Percentiles rank a stretch among this genome's conserved stretches.
These are phyloP conservation scores for Apistogramma diplotaenia DNA, from an alignment of 2,113 vertebrate species.

Conservation along the genomic window DNA sequence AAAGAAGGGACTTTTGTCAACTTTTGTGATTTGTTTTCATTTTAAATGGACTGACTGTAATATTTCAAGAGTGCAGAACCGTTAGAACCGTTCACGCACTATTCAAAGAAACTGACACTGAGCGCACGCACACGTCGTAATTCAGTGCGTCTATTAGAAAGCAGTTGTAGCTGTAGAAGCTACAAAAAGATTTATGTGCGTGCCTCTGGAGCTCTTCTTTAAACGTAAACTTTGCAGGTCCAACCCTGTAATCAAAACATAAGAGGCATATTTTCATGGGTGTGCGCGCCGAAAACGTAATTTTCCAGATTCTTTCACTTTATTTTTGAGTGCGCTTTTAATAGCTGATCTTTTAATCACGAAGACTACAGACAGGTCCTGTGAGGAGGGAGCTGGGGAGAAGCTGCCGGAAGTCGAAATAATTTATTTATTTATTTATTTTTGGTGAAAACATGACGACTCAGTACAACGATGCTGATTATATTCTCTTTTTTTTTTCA, in stretches of 20 bases:
- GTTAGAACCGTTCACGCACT: neutral
- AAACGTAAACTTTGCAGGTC: neutral
- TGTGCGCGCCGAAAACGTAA: neutral
- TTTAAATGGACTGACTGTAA: neutral
- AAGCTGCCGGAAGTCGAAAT: neutral
- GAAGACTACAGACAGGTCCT: neutral
- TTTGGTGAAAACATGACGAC: no score
- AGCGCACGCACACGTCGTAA: neutral
- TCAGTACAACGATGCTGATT: constrained; percentile 36
- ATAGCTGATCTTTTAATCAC: neutral
- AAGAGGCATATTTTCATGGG: neutral
- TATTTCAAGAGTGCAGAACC: neutral
- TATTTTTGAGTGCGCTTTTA: neutral
- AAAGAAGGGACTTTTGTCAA: no score
- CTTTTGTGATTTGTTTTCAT: neutral
- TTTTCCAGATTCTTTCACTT: neutral
- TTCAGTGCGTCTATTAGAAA: neutral
- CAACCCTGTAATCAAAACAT: neutral
- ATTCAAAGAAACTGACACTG: neutral
- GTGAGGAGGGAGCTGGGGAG: neutral
- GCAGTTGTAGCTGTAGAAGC: neutral
- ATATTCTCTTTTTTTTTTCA: neutral
- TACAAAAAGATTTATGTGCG: no score
- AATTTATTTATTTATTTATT: neutral
- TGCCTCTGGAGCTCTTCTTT: neutral